Percentiles rank a stretch among this genome's conserved stretches.
Evolutionary conservation across 2,888 invertebrate genomes (phyloP).

Genomic region (Smittia sp.): DNA sequence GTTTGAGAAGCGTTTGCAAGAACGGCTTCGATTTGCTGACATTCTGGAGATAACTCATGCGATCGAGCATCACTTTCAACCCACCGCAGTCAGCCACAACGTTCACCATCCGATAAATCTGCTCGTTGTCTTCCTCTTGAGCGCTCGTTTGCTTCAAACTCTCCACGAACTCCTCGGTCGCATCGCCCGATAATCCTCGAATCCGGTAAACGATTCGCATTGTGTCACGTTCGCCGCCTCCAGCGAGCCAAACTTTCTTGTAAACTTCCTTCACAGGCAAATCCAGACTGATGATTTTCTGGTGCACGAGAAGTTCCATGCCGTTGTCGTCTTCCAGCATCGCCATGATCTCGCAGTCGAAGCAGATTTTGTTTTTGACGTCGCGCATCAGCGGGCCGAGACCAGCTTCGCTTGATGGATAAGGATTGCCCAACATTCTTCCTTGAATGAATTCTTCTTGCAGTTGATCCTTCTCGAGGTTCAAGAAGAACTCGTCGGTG

Average conservation of each 20-base stretch:
- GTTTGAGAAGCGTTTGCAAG: constrained; percentile 82
- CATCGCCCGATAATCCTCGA: constrained; percentile 95
- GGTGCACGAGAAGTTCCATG: constrained; percentile 95
- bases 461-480: constrained; percentile 96
- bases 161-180: constrained; percentile 98
- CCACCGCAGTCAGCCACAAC: constrained; percentile 77
- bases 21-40: constrained; percentile 84
- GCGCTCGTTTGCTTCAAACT: constrained; percentile 82
- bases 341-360: constrained; percentile 97
- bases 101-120: constrained; percentile 86
- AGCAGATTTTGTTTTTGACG: constrained; percentile 97
- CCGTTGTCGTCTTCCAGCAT: constrained; percentile 97
- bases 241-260: constrained; percentile 80
- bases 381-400: constrained; percentile 97
- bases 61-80: constrained; percentile 73
- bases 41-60: constrained; percentile 81
- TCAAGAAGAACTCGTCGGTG: constrained; percentile 93
- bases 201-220: constrained; percentile 98
- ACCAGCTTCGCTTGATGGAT: constrained; percentile 89
- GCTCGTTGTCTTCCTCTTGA: constrained; percentile 88
- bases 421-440: constrained; percentile 97
- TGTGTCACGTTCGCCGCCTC: constrained; percentile 87
- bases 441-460: constrained; percentile 97
- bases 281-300: constrained; percentile 96
- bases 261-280: constrained; percentile 91